Evolutionary conservation across 2,797 vertebrate genomes (phyloP), one percentile per base, ranked within the genome.

Genomic region (Gymnodraco acuticeps): DNA sequence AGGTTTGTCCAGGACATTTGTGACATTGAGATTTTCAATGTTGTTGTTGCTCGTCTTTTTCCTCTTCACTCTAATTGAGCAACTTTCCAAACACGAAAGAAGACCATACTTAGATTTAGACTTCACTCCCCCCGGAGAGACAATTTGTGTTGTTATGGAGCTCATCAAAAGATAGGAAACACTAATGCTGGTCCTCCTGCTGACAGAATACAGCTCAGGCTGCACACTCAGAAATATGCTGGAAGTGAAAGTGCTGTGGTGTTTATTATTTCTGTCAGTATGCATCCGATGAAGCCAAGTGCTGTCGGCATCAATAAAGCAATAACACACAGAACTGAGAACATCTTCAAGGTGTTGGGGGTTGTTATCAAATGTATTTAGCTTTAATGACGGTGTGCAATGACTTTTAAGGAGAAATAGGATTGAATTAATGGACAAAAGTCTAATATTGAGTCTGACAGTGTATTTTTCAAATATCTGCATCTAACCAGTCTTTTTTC

Each of bases 401-500:
- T 38, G 33, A 38, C 33, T 7, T 38, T 38, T 38, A 38, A 7
- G 33, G 33, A 38, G 33, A 38, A 38, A 7, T 38, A 23, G 46
- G 19, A 23, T 1, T 19, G 16, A 2, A 38, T 38, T 0, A 41
- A 58, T 42, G 11, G 9, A 0, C 13, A 55, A 19, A 17, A 2
- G 27, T 19, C 16, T 54, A 7, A 19, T 47, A 33, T 5, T 12
- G 16, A 66, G 1, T 17, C 53, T 47, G 7, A 46, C 9, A 2
- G 11, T 14, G 2, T 51, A 0, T 59, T 48, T 47, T 19, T 42
- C 1, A 51, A 60, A 50, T 16, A 7, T 65, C 3, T 47, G 38
- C 11, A 12, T 69, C 87, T 92, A 89, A 94, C 80, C 23, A 38
- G 3, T 20, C 6, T 3, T 71, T 47, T 62, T 73, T 15, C 65